phyloP scores from a whole-genome alignment of 1,140 invertebrate genomes.

The Diachasma alloeum region DNA sequence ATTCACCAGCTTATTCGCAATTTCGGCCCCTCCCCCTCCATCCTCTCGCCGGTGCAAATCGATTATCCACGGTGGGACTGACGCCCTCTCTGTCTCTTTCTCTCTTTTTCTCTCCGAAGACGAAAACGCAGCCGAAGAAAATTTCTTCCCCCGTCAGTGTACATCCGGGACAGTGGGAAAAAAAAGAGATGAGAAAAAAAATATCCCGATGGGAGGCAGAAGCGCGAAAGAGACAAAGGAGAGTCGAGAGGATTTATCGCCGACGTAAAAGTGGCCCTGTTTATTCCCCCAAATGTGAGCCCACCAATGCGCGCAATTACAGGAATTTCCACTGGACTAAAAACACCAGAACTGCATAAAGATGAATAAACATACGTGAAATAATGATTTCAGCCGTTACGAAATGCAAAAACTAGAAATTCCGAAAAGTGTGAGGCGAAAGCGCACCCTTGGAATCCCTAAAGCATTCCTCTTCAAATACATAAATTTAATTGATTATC shows the following conservation, averaged over 20 bases:
- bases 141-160: neutral
- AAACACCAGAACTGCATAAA: too few species aligned
- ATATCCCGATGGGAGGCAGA: neutral
- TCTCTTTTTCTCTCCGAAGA: neutral
- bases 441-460: too few species aligned
- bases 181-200: neutral
- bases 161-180: constrained; percentile 11
- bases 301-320: neutral
- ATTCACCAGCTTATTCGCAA: constrained; percentile 18
- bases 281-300: constrained; percentile 2
- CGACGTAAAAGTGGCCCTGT: neutral
- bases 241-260: neutral
- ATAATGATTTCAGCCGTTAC: too few species aligned
- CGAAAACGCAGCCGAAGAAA: constrained; percentile 7
- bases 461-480: too few species aligned
- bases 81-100: too few species aligned
- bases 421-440: too few species aligned
- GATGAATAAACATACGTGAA: too few species aligned
- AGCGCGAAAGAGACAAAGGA: constrained; percentile 7
- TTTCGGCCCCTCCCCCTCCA: neutral
- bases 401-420: too few species aligned
- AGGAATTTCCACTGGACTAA: neutral
- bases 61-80: constrained; percentile 10
- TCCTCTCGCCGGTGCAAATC: neutral
- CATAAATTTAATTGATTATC: too few species aligned